phyloP scores from a whole-genome alignment of 2,888 invertebrate genomes.

The Blera fallax region DNA sequence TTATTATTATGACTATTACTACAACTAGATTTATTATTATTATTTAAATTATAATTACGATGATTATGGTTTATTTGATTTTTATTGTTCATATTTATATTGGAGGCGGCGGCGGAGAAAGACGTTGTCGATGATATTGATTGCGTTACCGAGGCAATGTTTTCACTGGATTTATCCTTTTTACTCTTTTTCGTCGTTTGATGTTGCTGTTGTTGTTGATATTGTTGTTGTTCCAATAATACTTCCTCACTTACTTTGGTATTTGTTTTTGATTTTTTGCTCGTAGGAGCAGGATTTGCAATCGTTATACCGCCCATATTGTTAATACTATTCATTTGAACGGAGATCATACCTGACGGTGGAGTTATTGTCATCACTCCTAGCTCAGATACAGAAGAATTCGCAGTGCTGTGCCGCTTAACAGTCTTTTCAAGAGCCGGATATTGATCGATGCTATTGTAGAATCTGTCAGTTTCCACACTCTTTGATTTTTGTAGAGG shows the following conservation, averaged over 20 bases:
- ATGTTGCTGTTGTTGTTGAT: constrained; percentile 24
- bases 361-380: constrained; percentile 22
- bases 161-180: constrained; percentile 54
- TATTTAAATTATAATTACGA: constrained; percentile 64
- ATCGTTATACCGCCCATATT: constrained; percentile 14
- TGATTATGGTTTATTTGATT: constrained; percentile 67
- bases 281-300: constrained; percentile 14
- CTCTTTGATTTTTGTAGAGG: constrained; percentile 81
- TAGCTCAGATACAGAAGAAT: constrained; percentile 73
- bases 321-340: constrained; percentile 46
- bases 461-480: constrained; percentile 79
- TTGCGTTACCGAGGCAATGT: constrained; percentile 44
- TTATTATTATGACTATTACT: constrained; percentile 67
- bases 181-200: constrained; percentile 54
- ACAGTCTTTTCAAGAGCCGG: constrained; percentile 82
- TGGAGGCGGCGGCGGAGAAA: constrained; percentile 46
- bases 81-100: constrained; percentile 45
- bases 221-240: constrained; percentile 25
- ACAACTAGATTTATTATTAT: constrained; percentile 65
- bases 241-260: constrained; percentile 62
- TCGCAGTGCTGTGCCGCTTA: constrained; percentile 79
- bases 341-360: constrained; percentile 20
- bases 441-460: constrained; percentile 81
- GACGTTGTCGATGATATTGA: constrained; percentile 59
- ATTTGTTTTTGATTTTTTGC: constrained; percentile 65